These are phyloP conservation scores for Deilephila porcellus DNA, from an alignment of 2,888 invertebrate species.

Conservation along the genomic window DNA sequence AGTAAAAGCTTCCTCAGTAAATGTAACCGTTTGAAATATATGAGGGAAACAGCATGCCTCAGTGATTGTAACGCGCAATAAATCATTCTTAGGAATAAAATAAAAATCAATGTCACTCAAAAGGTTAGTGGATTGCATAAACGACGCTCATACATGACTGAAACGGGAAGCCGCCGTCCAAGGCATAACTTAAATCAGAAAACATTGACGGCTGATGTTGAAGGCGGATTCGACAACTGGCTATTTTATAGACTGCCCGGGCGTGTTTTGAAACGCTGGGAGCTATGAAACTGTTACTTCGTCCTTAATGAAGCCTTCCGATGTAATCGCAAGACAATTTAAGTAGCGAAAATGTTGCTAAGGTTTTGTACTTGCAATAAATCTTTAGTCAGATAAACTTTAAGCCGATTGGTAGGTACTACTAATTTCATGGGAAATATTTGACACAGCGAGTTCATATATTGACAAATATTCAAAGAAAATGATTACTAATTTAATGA, in stretches of 20 bases:
- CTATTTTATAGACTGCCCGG: slow-evolving; percentile 4
- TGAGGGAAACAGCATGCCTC: slow-evolving; percentile 8
- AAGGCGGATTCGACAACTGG: slow-evolving; percentile 1
- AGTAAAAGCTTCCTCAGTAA: slow-evolving; percentile 24
- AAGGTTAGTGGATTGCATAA: slow-evolving; percentile 15
- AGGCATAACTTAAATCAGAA: slow-evolving; percentile 12
- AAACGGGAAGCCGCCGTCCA: neutral
- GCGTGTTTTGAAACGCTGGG: slow-evolving; percentile 2
- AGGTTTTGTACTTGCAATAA: neutral
- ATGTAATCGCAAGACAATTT: neutral
- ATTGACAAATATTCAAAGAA: too few relatives aligned
- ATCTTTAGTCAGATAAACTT: neutral
- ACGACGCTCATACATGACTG: slow-evolving; percentile 4
- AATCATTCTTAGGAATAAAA: neutral
- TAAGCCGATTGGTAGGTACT: too few relatives aligned
- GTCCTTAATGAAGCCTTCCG: neutral
- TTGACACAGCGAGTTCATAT: too few relatives aligned
- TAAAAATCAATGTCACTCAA: slow-evolving; percentile 16
- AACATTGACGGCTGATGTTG: neutral
- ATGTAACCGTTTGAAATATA: slow-evolving; percentile 17
- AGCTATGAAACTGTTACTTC: neutral
- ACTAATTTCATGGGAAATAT: too few relatives aligned
- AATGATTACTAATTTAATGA: too few relatives aligned
- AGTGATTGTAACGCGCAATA: slow-evolving; percentile 3
- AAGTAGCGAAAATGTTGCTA: neutral